These are phyloP conservation scores for Oncorhynchus nerka DNA, from an alignment of 2,113 vertebrate genomes.

Conservation along the genomic window DNA sequence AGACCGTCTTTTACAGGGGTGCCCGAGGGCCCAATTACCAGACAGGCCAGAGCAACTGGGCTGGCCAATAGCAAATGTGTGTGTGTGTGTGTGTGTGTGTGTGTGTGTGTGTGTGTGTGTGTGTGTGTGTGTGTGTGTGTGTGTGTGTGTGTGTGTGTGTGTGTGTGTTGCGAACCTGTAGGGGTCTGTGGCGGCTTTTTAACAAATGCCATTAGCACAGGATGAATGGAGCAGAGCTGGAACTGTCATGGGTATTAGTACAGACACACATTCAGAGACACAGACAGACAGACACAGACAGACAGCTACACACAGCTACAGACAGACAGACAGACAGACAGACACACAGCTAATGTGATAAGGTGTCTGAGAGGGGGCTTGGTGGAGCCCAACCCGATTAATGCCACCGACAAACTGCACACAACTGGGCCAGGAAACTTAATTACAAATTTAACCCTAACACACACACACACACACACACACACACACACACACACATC, in stretches of 20 bases:
- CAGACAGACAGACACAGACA: too few species aligned
- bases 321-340: too few species aligned
- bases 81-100: too few species aligned
- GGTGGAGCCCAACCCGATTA: not conserved
- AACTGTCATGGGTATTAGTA: constrained; percentile 3
- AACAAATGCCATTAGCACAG: constrained; percentile 24
- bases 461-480: not conserved
- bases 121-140: too few species aligned
- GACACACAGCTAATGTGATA: constrained; percentile 9
- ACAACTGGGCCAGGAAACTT: not conserved
- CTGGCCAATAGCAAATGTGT: not conserved
- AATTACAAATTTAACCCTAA: not conserved
- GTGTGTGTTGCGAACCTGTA: too few species aligned
- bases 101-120: too few species aligned
- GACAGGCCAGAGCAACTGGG: not conserved
- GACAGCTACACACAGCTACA: too few species aligned
- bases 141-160: too few species aligned
- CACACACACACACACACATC: constrained; percentile 5
- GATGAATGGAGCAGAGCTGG: constrained; percentile 16
- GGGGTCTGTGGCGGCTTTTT: constrained; percentile 8
- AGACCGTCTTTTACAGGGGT: constrained; percentile 23
- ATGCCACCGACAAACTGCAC: not conserved
- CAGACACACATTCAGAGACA: not conserved
- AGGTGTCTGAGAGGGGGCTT: constrained; percentile 5
- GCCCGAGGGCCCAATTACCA: constrained; percentile 36